Evolutionary conservation across 92 coral and sea anemone species (phyloP).

Genomic region (Palythoa grandiflora): DNA sequence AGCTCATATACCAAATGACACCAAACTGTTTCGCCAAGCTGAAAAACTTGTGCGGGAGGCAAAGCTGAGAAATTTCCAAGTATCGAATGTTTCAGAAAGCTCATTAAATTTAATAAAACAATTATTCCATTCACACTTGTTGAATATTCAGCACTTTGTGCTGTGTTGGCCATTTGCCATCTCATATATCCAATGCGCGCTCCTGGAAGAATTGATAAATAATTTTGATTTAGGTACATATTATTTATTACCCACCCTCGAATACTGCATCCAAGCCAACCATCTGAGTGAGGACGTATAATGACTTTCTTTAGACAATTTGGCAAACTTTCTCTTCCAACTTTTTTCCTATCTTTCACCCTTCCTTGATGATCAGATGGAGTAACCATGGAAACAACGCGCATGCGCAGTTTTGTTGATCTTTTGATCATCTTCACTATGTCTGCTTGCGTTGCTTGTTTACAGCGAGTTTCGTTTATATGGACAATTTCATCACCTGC

Average conservation of each 20-base stretch:
- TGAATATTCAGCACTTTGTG: too few species aligned
- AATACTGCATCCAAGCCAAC: constrained; percentile 81
- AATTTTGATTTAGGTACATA: neutral
- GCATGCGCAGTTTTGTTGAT: constrained; percentile 40
- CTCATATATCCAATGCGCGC: too few species aligned
- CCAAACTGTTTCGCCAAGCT: too few species aligned
- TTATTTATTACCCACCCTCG: constrained; percentile 66
- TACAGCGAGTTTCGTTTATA: constrained; percentile 61
- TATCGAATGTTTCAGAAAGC: too few species aligned
- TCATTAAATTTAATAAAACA: too few species aligned
- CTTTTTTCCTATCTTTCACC: neutral
- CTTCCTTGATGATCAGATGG: neutral
- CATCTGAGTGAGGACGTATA: constrained; percentile 58
- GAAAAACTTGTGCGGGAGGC: too few species aligned
- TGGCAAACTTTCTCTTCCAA: neutral
- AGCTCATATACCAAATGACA: too few species aligned
- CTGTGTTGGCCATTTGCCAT: too few species aligned
- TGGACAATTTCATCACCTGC: constrained; percentile 55
- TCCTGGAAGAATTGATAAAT: too few species aligned
- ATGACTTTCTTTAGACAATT: constrained; percentile 30
- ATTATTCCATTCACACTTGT: too few species aligned
- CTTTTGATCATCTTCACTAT: constrained; percentile 59
- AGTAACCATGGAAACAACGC: constrained; percentile 26
- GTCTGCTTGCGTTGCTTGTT: constrained; percentile 44
- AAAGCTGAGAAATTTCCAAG: too few species aligned